Evolutionary conservation across 92 coral and sea anemone species (phyloP).

Genomic region (Paramuricea clavata): DNA sequence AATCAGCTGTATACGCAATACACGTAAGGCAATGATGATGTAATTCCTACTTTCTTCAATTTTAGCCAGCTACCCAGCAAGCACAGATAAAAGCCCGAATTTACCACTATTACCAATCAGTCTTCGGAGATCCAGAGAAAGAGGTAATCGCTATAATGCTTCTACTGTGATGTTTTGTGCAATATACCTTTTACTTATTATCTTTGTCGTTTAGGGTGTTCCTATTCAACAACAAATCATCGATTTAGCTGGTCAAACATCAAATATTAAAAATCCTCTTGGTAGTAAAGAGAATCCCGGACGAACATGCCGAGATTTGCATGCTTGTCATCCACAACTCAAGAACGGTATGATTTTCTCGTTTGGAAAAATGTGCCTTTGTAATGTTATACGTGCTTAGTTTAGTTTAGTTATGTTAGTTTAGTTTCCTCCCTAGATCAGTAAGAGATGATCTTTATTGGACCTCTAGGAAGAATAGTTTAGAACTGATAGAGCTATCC

Average conservation of each 20-base stretch:
- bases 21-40: too few relatives aligned
- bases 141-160: slow-evolving; percentile 4
- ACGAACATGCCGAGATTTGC: slow-evolving; percentile 90
- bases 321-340: slow-evolving; percentile 77
- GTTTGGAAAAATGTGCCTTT: too few relatives aligned
- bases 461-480: too few relatives aligned
- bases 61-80: slow-evolving; percentile 4
- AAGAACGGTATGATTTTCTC: slow-evolving; percentile 81
- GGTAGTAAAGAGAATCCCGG: slow-evolving; percentile 93
- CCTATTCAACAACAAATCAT: slow-evolving; percentile 65
- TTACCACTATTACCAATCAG: slow-evolving; percentile 12
- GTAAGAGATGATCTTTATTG: too few relatives aligned
- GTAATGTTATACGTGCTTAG: too few relatives aligned
- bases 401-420: too few relatives aligned
- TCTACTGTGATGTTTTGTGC: background rate
- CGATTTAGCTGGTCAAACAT: slow-evolving; percentile 80
- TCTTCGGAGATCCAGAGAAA: slow-evolving; percentile 25
- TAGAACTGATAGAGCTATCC: too few relatives aligned
- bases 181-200: background rate
- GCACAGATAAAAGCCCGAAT: background rate
- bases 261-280: slow-evolving; percentile 72
- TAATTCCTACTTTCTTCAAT: background rate
- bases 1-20: too few relatives aligned
- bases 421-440: too few relatives aligned
- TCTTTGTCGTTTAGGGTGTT: slow-evolving; percentile 56